Conservation (phyloP, 1,140 invertebrate genomes). For the Aradophagus sp. region DNA sequence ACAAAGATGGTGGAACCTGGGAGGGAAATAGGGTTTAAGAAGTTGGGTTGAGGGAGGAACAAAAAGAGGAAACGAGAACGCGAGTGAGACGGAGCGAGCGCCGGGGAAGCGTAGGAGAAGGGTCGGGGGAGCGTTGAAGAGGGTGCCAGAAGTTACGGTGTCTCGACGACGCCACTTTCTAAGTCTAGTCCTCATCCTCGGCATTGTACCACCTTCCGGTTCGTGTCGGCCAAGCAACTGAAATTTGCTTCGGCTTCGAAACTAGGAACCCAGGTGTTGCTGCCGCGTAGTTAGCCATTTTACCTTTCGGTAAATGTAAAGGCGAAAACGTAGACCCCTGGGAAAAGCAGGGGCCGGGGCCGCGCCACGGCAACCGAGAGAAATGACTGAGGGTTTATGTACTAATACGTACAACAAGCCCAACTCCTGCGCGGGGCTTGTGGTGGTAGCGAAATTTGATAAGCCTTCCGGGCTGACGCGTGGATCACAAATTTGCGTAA, state of each 20-base stretch:
- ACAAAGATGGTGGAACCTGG: slow-evolving; percentile 26
- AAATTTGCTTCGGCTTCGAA: slow-evolving; percentile 49
- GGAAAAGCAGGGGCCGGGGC: slow-evolving; percentile 20
- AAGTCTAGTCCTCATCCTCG: slow-evolving; percentile 58
- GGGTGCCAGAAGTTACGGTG: slow-evolving; percentile 58
- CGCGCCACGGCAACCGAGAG: slow-evolving; percentile 30
- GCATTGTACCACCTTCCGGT: slow-evolving; percentile 55
- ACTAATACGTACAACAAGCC: slow-evolving; percentile 53
- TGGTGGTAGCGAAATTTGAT: slow-evolving; percentile 64
- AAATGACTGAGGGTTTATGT: slow-evolving; percentile 53
- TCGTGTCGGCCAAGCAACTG: slow-evolving; percentile 32
- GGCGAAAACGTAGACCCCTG: slow-evolving; percentile 57
- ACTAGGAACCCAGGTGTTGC: slow-evolving; percentile 66
- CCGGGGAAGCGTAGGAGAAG: slow-evolving; percentile 8
- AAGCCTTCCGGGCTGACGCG: slow-evolving; percentile 70
- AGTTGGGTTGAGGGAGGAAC: slow-evolving; percentile 16
- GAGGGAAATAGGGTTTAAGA: slow-evolving; percentile 36
- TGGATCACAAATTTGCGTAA: slow-evolving; percentile 65
- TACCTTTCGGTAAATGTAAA: slow-evolving; percentile 58
- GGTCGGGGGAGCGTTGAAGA: slow-evolving; percentile 29
- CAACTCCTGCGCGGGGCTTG: slow-evolving; percentile 31
- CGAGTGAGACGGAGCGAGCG: slow-evolving; percentile 12
- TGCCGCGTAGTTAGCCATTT: slow-evolving; percentile 63
- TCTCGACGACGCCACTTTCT: slow-evolving; percentile 58
- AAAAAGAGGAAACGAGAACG: no score